A percentile compares a stretch with the other conserved stretches of the same genome.
These are phyloP conservation scores for Ellobium chinense DNA, from an alignment of 2,888 invertebrate genomes.

Conservation along the genomic window DNA sequence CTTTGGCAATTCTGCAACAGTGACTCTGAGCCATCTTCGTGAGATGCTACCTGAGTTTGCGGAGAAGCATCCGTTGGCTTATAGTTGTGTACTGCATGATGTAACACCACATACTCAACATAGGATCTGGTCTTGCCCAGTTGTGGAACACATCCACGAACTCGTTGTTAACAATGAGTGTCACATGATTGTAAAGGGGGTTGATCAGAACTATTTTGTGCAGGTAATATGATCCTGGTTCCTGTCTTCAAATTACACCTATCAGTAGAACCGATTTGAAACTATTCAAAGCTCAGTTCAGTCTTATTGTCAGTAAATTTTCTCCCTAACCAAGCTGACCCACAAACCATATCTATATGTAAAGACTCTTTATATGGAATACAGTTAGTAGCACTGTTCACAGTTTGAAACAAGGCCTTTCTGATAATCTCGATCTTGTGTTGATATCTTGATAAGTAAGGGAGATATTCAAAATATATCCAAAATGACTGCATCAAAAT, in stretches of 20 bases:
- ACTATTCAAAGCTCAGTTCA: not conserved
- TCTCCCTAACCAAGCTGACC: not conserved
- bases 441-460: too few relatives aligned
- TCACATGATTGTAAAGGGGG: not conserved
- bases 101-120: conserved; percentile 56
- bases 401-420: too few relatives aligned
- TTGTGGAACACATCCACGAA: conserved; percentile 62
- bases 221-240: not conserved
- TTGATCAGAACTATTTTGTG: not conserved
- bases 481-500: too few relatives aligned
- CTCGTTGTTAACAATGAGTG: conserved; percentile 55
- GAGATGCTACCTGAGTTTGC: conserved; percentile 11
- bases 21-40: conserved; percentile 80
- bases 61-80: conserved; percentile 4
- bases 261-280: not conserved
- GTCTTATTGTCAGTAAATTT: not conserved
- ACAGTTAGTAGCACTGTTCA: too few relatives aligned
- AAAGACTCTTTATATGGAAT: not conserved
- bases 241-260: not conserved
- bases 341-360: not conserved
- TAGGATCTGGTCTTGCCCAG: conserved; percentile 59
- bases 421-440: too few relatives aligned
- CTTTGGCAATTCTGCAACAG: conserved; percentile 88
- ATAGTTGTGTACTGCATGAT: conserved; percentile 18
- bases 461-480: too few relatives aligned